Conservation (phyloP, 2,797 vertebrate genomes). For the Sebastes hubbsi region DNA sequence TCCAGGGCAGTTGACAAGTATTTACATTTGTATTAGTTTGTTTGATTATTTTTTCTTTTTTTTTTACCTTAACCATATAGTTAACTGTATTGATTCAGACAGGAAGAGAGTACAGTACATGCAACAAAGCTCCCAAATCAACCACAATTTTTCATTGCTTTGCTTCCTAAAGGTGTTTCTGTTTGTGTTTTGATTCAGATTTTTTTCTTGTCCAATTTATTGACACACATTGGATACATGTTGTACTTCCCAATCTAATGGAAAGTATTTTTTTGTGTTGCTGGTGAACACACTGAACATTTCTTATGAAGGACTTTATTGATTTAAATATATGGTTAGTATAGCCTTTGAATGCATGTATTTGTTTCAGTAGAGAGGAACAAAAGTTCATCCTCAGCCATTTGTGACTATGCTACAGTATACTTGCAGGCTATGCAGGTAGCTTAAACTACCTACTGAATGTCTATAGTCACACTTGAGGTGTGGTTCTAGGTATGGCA, state of each 20-base stretch:
- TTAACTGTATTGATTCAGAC: not conserved
- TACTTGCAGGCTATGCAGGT: not conserved
- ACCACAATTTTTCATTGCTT: not conserved
- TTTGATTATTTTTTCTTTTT: not conserved
- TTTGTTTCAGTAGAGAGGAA: not conserved
- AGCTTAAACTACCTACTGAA: not conserved
- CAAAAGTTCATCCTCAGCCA: not conserved
- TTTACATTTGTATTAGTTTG: not conserved
- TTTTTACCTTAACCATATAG: not conserved
- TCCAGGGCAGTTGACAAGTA: not conserved
- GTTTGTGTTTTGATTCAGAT: not conserved
- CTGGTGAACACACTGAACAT: not conserved
- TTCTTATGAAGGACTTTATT: not conserved
- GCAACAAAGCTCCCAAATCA: not conserved
- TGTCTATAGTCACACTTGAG: not conserved
- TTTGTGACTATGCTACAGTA: not conserved
- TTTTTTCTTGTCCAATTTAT: not conserved
- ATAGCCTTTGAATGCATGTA: not conserved
- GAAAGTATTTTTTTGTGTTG: not conserved
- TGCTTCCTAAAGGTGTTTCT: not conserved
- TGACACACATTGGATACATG: not conserved
- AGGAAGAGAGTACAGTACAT: not conserved
- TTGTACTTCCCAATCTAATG: not conserved
- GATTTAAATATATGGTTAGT: not conserved
- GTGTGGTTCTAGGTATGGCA: not conserved